Evolutionary conservation across 2,797 vertebrate genomes (phyloP), one percentile per base, ranked within the genome.

Genomic region (Myripristis jacobus): DNA sequence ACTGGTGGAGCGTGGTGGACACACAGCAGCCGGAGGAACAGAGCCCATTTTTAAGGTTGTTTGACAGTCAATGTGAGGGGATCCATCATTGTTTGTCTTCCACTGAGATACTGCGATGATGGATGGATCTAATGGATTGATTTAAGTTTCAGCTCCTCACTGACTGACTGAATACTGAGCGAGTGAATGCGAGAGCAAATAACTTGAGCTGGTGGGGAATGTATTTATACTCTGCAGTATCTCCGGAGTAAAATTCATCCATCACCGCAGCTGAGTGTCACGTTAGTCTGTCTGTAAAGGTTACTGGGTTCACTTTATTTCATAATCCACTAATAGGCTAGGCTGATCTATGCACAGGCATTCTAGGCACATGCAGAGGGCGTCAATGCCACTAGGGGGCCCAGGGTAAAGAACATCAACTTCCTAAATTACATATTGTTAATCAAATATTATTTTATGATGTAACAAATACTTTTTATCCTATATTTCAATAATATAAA

Each of bases 111-210:
- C 80, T 21, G 79, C 85, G 80, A 92, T 93, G 91, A 92, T 82
- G 88, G 90, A 93, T 92, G 90, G 77, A 82, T 88, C 80, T 91
- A 89, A 92, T 92, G 89, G 88, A 87, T 89, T 91, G 85, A 91
- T 91, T 91, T 88, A 91, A 87, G 86, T 76, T 82, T 65, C 55
- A 3, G 62, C 83, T 82, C 79, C 76, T 73, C 75, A 60, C 83
- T 76, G 87, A 85, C 82, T 84, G 83, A 84, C 84, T 87, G 84
- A 81, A 79, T 88, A 82, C 79, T 19, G 75, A 76, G 73, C 19
- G 74, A 76, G 74, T 65, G 77, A 85, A 83, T 44, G 75, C 47
- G 18, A 13, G 56, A 71, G 85, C 81, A 85, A 90, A 89, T 87
- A 84, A 79, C 75, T n/a, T 70, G 27, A 61, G 70, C 70, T 59